Evolutionary conservation across 2,797 vertebrate species (phyloP), one percentile per base, ranked within the genome.

Genomic region (Periophthalmus magnuspinnatus): DNA sequence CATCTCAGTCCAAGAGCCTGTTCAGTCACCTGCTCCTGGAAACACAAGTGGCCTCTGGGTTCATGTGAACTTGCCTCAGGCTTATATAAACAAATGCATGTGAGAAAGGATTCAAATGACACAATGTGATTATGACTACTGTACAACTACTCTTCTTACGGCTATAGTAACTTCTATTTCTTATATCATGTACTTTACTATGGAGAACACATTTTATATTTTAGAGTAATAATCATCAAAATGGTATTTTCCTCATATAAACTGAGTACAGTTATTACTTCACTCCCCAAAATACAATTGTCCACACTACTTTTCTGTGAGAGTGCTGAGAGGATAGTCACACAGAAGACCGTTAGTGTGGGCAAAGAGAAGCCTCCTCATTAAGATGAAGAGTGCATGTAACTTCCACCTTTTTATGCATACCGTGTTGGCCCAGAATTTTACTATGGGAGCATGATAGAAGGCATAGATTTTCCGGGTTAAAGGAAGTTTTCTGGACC

Each of bases 371-470:
- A 54, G 50, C 50, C 9, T 54, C n/a, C 9, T 9, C n/a, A 54
- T 54, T 54, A 11, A 54, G n/a, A 22, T 22, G 36, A 38, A 11
- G 38, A 21, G n/a, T 54, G 50, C n/a, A 22, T 21, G n/a, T 61
- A 38, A 38, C 22, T n/a, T 16, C 38, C 2, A 34, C 17, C 41
- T 8, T 21, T 65, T n/a, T 41, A 13, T 75, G 24, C 95, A 69
- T 92, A 99, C 97, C 85, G 97, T 99, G 84, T 98, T 99, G 88
- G 95, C 96, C 97, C 97, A 99, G 90, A 99, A 99, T 89, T 99
- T 99, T 87, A 98, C 97, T 75, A 99, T 99, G 48, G 97, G 97
- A 65, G 97, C 97, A 67, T 97, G 97, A 92, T 98, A 99, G 90
- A 99, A 99, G 32, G 97, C 96, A 67, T 99, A 96, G 81, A 99